These are phyloP conservation scores for Chaenodraco wilsoni DNA, from an alignment of 2,797 vertebrate species.

Conservation along the genomic window DNA sequence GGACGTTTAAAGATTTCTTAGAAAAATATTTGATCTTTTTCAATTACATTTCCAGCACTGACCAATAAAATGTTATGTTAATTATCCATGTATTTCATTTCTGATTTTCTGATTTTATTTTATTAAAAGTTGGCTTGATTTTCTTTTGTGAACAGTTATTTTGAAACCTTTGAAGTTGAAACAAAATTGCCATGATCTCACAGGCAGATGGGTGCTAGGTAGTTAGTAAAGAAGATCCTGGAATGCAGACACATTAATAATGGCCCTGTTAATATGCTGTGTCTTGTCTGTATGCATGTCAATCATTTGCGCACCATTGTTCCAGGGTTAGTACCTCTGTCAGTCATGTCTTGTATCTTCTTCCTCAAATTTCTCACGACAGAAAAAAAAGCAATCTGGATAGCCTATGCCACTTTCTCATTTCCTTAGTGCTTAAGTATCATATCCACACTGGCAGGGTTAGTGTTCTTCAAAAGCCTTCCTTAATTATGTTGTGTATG, in stretches of 20 bases:
- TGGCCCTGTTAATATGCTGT: constrained; percentile 26
- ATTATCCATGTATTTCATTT: not conserved
- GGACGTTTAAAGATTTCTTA: constrained; percentile 34
- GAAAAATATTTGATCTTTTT: constrained; percentile 42
- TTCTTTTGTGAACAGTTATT: constrained; percentile 27
- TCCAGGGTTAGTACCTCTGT: constrained; percentile 48
- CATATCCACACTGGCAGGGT: constrained; percentile 67
- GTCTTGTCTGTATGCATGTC: constrained; percentile 43
- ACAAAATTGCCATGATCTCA: constrained; percentile 34
- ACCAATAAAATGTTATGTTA: constrained; percentile 5
- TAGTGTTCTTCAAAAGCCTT: constrained; percentile 59
- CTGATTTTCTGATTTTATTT: constrained; percentile 30
- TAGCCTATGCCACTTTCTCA: constrained; percentile 53
- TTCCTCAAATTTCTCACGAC: constrained; percentile 63
- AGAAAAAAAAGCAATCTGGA: constrained; percentile 44
- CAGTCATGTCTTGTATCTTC: constrained; percentile 50
- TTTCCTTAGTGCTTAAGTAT: constrained; percentile 68
- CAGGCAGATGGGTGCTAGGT: constrained; percentile 20
- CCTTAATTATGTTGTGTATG: constrained; percentile 68
- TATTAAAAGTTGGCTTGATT: constrained; percentile 26
- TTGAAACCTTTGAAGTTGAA: constrained; percentile 34
- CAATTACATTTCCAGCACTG: constrained; percentile 27
- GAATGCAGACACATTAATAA: constrained; percentile 12
- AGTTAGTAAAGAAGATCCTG: constrained; percentile 34
- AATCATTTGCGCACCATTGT: constrained; percentile 53